Conservation (phyloP, 1,140 invertebrate species). For the Helicoverpa zea region DNA sequence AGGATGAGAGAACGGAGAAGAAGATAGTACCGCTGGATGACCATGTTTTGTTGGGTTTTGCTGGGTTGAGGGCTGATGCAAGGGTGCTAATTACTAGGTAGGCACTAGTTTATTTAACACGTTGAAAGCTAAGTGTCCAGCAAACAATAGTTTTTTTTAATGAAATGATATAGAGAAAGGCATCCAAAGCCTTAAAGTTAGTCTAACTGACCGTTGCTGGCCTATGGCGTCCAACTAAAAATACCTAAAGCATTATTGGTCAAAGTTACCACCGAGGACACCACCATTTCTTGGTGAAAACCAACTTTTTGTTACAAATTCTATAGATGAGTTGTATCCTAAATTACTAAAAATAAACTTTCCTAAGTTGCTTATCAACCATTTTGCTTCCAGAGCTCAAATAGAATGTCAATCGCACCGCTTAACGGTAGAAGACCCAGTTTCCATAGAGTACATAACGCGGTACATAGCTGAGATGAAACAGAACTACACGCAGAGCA, state of each 20-base stretch:
- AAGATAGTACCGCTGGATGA: constrained; percentile 67
- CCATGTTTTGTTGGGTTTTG: constrained; percentile 63
- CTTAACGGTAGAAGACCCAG: constrained; percentile 64
- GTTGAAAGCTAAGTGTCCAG: neutral
- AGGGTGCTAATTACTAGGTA: constrained; percentile 63
- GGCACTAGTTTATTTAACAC: too few relatives aligned
- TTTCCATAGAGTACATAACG: constrained; percentile 64
- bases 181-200: too few relatives aligned
- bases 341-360: too few relatives aligned
- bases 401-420: constrained; percentile 69
- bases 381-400: constrained; percentile 56
- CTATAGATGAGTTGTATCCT: neutral
- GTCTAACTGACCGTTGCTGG: too few relatives aligned
- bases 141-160: too few relatives aligned
- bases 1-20: constrained; percentile 65
- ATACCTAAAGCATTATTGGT: too few relatives aligned
- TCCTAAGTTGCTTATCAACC: neutral
- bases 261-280: too few relatives aligned
- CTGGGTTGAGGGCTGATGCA: constrained; percentile 65
- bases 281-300: too few relatives aligned
- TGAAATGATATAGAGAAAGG: too few relatives aligned
- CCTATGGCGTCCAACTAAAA: too few relatives aligned
- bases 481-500: constrained; percentile 99
- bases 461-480: constrained; percentile 84
- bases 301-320: too few relatives aligned